Evolutionary conservation across 2,797 vertebrate species (phyloP), one percentile per base, ranked within the genome.

Genomic region (Brachyrhaphis roseni): DNA sequence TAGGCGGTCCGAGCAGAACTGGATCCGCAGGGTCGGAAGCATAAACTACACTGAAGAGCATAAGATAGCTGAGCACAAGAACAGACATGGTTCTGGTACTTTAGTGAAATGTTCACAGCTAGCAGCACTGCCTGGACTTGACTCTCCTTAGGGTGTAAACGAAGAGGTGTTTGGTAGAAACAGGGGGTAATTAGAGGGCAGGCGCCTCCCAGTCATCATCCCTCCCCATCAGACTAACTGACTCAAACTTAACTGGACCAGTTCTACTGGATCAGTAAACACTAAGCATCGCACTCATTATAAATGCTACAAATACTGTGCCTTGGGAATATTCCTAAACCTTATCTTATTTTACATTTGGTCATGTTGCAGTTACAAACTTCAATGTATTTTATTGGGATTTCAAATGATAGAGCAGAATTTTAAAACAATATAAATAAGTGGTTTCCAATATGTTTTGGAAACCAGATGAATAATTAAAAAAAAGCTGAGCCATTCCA

Each of bases 131-230:
- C 78, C 86, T 86, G 86, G 86, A 88, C 82, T 84, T 86, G 83
- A 87, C 79, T 86, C 45, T 77, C 75, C 51, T 72, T 78, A 20
- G 87, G 87, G 90, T 88, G 86, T 90, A 91, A 92, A 94, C 88
- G 47, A 90, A 86, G 90, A 91, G 86, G 88, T 80, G 90, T 85
- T 51, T 16, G 83, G 84, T 88, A 84, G 84, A 88, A 84, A 82
- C 77, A 68, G 85, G 82, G 78, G 82, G 75, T 90, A 86, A 90
- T 88, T 78, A 91, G 83, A 88, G 83, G 89, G 74, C 87, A 91
- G 92, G 91, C 92, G 87, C 91, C 91, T 94, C 90, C 90, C 88
- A 90, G 84, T 79, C 83, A 86, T 53, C 88, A 72, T 74, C 84
- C 86, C 85, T 82, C 78, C 92, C 86, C 84, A 88, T 77, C 86